These are phyloP conservation scores for Synergus japonicus DNA, from an alignment of 2,888 invertebrate species.

Conservation along the genomic window DNA sequence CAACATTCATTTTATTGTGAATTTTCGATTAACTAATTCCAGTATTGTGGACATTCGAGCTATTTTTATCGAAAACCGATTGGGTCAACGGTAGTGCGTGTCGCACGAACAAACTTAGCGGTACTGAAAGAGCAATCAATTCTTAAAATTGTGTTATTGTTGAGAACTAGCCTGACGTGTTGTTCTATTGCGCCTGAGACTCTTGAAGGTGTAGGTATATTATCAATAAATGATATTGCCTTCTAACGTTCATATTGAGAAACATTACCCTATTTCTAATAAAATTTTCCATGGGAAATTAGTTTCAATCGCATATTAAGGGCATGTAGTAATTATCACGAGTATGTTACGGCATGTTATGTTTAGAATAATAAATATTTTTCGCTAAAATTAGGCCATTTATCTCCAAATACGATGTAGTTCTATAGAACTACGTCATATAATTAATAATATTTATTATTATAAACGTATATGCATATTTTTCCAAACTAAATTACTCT, in stretches of 20 bases:
- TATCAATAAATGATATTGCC: too few species aligned
- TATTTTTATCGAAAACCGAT: slow-evolving; percentile 22
- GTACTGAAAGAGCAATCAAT: slow-evolving; percentile 12
- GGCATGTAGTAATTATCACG: too few species aligned
- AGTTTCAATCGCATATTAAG: neutral
- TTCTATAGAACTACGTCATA: too few species aligned
- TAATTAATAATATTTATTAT: too few species aligned
- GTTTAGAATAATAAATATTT: too few species aligned
- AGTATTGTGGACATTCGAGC: slow-evolving; percentile 19
- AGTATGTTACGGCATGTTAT: too few species aligned
- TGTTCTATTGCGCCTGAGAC: neutral
- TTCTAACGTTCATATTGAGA: neutral
- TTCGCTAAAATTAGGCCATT: too few species aligned
- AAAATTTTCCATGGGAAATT: neutral
- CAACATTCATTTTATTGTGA: neutral
- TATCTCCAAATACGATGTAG: too few species aligned
- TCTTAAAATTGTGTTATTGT: neutral
- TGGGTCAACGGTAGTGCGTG: neutral
- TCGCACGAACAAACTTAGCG: neutral
- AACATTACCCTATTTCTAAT: neutral
- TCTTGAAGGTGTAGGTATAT: neutral
- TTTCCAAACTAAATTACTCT: too few species aligned
- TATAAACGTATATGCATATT: too few species aligned
- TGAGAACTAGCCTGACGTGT: neutral
- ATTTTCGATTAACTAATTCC: neutral